Conservation (phyloP, 2,797 vertebrate genomes). For the Potorous gilbertii region DNA sequence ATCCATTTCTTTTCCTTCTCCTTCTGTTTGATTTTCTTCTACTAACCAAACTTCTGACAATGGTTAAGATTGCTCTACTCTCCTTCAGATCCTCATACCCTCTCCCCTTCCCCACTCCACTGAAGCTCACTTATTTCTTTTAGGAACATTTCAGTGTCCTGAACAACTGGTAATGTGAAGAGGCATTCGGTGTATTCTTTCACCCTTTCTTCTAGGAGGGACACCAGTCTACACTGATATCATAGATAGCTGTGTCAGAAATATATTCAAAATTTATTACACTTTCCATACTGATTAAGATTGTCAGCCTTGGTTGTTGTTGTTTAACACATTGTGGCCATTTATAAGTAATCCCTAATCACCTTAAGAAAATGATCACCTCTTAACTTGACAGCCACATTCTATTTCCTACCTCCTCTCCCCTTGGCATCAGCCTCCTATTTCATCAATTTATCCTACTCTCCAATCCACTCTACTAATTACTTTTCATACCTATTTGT, state of each 20-base stretch:
- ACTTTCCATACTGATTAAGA: neutral
- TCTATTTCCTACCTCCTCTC: neutral
- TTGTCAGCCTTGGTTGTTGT: neutral
- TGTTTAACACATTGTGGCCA: neutral
- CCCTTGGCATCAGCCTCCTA: neutral
- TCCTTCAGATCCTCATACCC: neutral
- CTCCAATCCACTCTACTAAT: neutral
- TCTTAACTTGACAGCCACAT: neutral
- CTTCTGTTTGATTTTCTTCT: neutral
- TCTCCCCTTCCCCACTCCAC: too few relatives aligned
- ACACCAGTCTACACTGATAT: neutral
- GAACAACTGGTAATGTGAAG: neutral
- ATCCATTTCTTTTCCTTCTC: neutral
- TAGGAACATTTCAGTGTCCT: neutral
- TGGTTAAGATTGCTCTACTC: neutral
- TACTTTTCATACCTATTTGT: neutral
- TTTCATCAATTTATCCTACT: neutral
- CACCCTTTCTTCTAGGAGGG: neutral
- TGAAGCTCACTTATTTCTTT: neutral
- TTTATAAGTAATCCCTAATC: neutral
- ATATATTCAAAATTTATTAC: too few relatives aligned
- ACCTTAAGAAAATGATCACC: neutral
- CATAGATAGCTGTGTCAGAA: neutral
- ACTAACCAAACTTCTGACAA: neutral
- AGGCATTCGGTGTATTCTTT: neutral